Evolutionary conservation across 2,113 vertebrate genomes (phyloP).

Genomic region (Brevimyrus niger): DNA sequence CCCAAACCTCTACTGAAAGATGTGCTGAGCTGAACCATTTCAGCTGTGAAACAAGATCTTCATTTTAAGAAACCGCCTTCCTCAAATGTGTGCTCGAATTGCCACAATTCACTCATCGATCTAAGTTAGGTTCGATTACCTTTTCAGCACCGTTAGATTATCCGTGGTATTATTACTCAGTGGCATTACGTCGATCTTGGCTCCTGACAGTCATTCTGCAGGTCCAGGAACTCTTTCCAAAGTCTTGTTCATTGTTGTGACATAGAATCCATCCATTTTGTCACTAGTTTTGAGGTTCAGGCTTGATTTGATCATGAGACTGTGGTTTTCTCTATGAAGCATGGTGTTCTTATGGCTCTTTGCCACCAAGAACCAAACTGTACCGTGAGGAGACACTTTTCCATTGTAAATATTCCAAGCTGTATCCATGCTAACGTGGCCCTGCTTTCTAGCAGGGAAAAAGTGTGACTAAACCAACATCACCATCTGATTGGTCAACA

Average conservation of each 20-base stretch:
- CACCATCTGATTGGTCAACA: neutral
- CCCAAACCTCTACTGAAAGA: neutral
- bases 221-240: neutral
- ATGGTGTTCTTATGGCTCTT: neutral
- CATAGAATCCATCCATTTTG: neutral
- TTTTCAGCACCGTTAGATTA: neutral
- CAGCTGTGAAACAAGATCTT: neutral
- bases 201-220: neutral
- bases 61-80: neutral
- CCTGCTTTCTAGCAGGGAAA: neutral
- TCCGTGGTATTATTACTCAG: neutral
- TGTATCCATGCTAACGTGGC: neutral
- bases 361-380: neutral
- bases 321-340: neutral
- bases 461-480: neutral
- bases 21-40: neutral
- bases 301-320: neutral
- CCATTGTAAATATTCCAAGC: neutral
- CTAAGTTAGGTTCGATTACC: neutral
- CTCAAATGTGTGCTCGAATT: neutral
- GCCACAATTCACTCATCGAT: neutral
- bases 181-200: neutral
- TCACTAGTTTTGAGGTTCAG: neutral
- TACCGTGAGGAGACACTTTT: neutral
- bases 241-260: neutral